Percentiles rank a stretch among this genome's conserved stretches.
Evolutionary conservation across 2,113 vertebrate genomes (phyloP).

Genomic region (Ophthalmolycus amberensis): DNA sequence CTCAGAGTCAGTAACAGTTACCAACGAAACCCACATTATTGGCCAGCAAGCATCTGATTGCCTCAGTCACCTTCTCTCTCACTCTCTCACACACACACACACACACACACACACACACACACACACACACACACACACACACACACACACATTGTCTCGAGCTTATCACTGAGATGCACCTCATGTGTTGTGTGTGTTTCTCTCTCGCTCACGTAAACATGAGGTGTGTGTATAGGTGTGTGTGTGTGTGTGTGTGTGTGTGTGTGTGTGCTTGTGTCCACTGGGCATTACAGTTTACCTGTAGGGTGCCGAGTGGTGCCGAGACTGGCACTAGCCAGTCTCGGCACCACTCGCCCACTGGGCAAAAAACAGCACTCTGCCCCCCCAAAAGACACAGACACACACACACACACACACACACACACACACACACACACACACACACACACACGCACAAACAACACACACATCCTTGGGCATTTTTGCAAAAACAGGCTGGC

Average conservation of each 20-base stretch:
- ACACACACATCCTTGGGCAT: slow-evolving; percentile 22
- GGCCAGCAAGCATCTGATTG: slow-evolving; percentile 8
- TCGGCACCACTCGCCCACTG: slow-evolving; percentile 30
- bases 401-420: background rate
- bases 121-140: background rate
- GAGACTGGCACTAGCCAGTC: slow-evolving; percentile 8
- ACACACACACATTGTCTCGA: slow-evolving; percentile 13
- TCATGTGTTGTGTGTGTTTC: background rate
- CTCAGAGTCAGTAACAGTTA: background rate
- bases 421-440: background rate
- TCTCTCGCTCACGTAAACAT: background rate
- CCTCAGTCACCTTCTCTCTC: background rate
- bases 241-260: background rate
- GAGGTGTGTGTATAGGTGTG: background rate
- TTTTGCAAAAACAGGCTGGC: slow-evolving; percentile 37
- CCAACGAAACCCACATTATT: background rate
- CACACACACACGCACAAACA: background rate
- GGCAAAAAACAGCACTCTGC: slow-evolving; percentile 6
- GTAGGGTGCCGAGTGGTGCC: slow-evolving; percentile 16
- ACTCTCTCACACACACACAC: background rate
- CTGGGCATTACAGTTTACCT: slow-evolving; percentile 30
- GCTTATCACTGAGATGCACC: slow-evolving; percentile 14
- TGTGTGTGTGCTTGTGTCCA: background rate
- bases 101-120: background rate
- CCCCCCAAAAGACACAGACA: slow-evolving; percentile 10